Evolutionary conservation across 2,797 vertebrate species (phyloP), one percentile per base, ranked within the genome.

Genomic region (Brachyalestes nurse): DNA sequence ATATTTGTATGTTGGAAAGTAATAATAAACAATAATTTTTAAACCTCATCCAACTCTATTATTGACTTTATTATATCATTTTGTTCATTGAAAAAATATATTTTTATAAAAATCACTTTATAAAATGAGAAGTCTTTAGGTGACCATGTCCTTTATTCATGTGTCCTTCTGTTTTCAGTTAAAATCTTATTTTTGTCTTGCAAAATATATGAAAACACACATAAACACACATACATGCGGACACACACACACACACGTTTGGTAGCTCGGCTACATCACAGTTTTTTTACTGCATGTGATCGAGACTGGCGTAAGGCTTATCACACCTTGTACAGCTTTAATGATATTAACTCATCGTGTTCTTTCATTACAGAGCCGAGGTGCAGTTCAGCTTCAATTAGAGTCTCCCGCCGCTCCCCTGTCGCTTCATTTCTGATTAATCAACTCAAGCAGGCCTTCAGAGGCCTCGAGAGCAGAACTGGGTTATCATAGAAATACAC

Each of bases 381-480:
- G 65, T 70, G 55, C 58, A 14, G 25, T 62, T 51, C 38, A 40
- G 12, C 40, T 23, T 51, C 78, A 45, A 45, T 80, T 65, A 80
- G 42, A 77, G 81, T 80, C 69, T 74, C 78, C 77, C 79, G 79
- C 70, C 17, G 60, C 85, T 83, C 57, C 58, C 80, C 78, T 86
- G 83, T 89, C 86, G 78, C 84, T 82, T 90, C 82, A 85, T 89
- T 82, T 89, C 85, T 88, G 82, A 89, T 91, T 89, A 90, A 90
- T 90, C 65, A 85, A 82, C 79, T 79, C 74, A 34, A 75, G 42
- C 49, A 38, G 38, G 69, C 81, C 79, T 83, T 87, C 47, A 81
- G 77, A 87, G 84, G 57, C 55, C 78, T 77, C 45, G 47, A 81
- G 69, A 4, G 82, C 69, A 66, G 49, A 83, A 66, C 70, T 79